Evolutionary conservation across 2,797 vertebrate genomes (phyloP).

Genomic region (Cottoperca gobio): DNA sequence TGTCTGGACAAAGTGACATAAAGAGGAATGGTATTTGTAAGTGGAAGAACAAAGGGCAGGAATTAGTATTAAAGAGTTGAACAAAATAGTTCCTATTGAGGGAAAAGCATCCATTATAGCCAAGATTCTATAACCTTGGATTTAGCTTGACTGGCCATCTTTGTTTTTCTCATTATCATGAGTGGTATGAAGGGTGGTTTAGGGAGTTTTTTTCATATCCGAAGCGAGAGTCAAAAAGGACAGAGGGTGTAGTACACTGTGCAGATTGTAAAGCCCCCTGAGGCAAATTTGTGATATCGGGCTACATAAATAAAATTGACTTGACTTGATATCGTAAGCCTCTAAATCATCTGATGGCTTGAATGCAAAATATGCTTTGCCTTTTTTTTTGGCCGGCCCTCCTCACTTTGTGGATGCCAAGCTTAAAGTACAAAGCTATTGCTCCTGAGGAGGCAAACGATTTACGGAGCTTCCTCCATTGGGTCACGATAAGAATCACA

Average conservation of each 20-base stretch:
- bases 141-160: conserved; percentile 66
- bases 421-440: conserved; percentile 48
- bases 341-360: conserved; percentile 66
- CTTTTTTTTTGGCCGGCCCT: conserved; percentile 55
- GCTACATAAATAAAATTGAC: too few species aligned
- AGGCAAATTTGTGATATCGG: too few species aligned
- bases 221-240: too few species aligned
- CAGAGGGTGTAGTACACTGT: too few species aligned
- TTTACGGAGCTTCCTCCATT: conserved; percentile 39
- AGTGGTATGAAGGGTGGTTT: background rate
- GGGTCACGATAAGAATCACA: conserved; percentile 64
- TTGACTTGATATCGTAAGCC: conserved; percentile 55
- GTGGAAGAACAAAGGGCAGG: conserved; percentile 52
- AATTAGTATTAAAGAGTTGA: conserved; percentile 51
- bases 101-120: conserved; percentile 9
- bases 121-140: conserved; percentile 60
- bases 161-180: conserved; percentile 73
- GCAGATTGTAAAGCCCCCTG: too few species aligned
- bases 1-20: conserved; percentile 58
- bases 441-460: conserved; percentile 42
- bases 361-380: conserved; percentile 59
- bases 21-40: conserved; percentile 69
- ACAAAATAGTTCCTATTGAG: conserved; percentile 37
- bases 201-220: too few species aligned
- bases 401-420: conserved; percentile 36